phyloP scores from a whole-genome alignment of 53 echinoderm and acorn worm genomes.

The Holothuria leucospilota region DNA sequence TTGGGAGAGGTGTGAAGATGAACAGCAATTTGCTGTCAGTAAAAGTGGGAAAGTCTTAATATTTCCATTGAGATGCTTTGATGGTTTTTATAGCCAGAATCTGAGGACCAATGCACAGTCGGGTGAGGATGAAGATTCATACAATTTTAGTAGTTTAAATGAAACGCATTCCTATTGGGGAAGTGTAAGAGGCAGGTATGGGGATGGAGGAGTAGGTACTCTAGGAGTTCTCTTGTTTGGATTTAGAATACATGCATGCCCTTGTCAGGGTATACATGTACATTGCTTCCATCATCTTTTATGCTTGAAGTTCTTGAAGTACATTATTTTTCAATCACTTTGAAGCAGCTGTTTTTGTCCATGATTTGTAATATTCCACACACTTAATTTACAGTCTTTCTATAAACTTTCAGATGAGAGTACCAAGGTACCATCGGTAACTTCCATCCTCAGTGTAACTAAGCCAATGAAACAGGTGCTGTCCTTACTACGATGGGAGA shows the following conservation, averaged over 20 bases:
- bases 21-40: conserved; percentile 51
- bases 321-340: no score
- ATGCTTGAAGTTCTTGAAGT: no score
- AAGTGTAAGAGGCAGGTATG: no score
- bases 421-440: conserved; percentile 61
- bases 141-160: no score
- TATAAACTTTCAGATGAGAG: not conserved
- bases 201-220: no score
- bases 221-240: no score
- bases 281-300: no score
- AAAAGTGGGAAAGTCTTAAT: conserved; percentile 59
- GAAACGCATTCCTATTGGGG: no score
- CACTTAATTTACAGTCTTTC: not conserved
- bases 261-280: no score
- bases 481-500: conserved; percentile 70
- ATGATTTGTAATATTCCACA: no score
- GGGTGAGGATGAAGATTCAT: not conserved
- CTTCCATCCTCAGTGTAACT: conserved; percentile 69
- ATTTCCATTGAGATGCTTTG: conserved; percentile 51
- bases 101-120: not conserved
- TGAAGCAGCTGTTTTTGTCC: no score
- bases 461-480: conserved; percentile 56
- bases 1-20: conserved; percentile 5
- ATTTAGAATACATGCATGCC: no score
- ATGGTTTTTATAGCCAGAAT: not conserved